phyloP scores from a whole-genome alignment of 2,113 vertebrate genomes.

The Elanus axillaris region DNA sequence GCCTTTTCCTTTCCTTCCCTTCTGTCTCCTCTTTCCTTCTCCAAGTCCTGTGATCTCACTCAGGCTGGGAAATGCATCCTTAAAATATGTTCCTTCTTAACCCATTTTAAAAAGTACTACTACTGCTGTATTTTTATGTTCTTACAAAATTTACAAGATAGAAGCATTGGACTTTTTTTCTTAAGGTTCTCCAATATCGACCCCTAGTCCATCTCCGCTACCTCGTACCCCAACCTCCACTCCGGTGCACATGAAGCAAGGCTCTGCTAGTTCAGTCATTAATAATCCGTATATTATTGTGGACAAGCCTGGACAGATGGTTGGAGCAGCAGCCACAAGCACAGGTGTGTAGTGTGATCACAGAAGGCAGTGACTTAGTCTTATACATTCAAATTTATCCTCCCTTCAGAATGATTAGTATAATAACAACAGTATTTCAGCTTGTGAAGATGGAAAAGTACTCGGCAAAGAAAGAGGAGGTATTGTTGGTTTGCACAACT shows the following conservation, averaged over 20 bases:
- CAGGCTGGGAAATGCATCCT: not conserved
- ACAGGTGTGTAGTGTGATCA: constrained; percentile 65
- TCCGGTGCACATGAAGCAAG: constrained; percentile 88
- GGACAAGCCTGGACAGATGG: constrained; percentile 88
- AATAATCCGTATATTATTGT: constrained; percentile 88
- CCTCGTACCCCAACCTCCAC: constrained; percentile 90
- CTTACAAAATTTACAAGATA: constrained; percentile 24
- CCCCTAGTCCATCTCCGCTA: constrained; percentile 92
- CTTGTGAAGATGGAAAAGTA: fast-evolving
- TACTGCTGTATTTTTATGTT: not conserved
- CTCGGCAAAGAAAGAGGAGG: not conserved
- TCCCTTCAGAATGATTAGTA: not conserved
- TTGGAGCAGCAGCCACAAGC: constrained; percentile 75
- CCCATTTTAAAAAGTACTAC: not conserved
- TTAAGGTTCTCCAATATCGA: constrained; percentile 94
- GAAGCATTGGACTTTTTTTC: constrained; percentile 57
- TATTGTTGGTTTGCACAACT: not conserved
- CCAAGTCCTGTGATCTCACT: not conserved
- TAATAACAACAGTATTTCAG: not conserved
- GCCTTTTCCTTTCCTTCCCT: not conserved
- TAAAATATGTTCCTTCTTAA: not conserved
- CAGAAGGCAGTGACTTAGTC: not conserved
- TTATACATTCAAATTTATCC: not conserved
- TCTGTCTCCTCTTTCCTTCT: not conserved
- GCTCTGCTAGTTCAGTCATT: constrained; percentile 75